A percentile compares a stretch with the other conserved stretches of the same genome.
These are phyloP conservation scores for Antedon mediterranea DNA, from an alignment of 53 echinoderm and acorn worm genomes.

Conservation along the genomic window DNA sequence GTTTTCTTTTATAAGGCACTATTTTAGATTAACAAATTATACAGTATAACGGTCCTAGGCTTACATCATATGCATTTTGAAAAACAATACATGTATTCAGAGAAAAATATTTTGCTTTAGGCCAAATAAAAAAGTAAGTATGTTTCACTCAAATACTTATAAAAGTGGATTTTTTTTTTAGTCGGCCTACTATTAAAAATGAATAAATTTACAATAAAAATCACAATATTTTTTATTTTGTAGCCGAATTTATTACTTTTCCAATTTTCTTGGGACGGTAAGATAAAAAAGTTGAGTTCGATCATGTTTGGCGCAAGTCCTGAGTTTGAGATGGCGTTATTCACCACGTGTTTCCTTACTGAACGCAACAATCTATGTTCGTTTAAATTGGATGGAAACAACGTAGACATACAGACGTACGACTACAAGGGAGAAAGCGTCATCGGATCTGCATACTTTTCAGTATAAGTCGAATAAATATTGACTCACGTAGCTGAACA, in stretches of 20 bases:
- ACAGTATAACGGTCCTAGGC: too few relatives aligned
- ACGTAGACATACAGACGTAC: conserved; percentile 44
- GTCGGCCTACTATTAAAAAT: too few relatives aligned
- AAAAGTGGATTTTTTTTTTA: too few relatives aligned
- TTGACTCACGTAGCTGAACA: too few relatives aligned
- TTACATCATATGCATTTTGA: not conserved
- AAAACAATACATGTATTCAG: not conserved
- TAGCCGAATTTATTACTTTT: conserved; percentile 34
- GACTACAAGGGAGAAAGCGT: conserved; percentile 48
- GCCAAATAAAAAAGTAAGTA: too few relatives aligned
- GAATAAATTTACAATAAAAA: too few relatives aligned
- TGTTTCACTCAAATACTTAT: too few relatives aligned
- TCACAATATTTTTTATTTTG: too few relatives aligned
- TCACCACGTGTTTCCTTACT: conserved; percentile 50
- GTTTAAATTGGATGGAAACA: conserved; percentile 28
- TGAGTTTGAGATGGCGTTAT: conserved; percentile 76
- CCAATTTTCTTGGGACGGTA: conserved; percentile 51
- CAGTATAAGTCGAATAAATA: conserved; percentile 16
- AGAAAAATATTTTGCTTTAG: not conserved
- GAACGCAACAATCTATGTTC: conserved; percentile 34
- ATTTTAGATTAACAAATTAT: too few relatives aligned
- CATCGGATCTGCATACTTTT: conserved; percentile 56
- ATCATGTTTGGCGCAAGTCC: conserved; percentile 55
- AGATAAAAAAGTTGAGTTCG: conserved; percentile 44
- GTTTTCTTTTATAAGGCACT: not conserved